Conservation (phyloP, 2,797 vertebrate genomes). For the Pseudochaenichthys georgianus region DNA sequence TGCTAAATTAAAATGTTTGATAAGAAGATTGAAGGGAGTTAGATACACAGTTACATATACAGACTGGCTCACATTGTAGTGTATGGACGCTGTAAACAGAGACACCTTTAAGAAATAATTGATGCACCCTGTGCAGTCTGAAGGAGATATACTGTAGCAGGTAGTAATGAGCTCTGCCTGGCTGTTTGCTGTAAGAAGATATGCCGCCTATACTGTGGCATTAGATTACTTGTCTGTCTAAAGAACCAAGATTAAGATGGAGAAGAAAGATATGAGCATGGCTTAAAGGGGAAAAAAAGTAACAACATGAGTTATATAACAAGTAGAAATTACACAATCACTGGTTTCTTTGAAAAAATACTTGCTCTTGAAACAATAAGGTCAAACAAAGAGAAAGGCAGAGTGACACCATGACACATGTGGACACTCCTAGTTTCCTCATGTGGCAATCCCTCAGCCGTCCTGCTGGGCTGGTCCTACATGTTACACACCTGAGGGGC, state of each 20-base stretch:
- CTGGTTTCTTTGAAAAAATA: too few relatives aligned
- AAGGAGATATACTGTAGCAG: conserved; percentile 49
- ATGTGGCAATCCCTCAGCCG: conserved; percentile 18
- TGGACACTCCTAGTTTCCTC: conserved; percentile 57
- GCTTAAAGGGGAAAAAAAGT: too few relatives aligned
- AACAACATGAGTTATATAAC: not conserved
- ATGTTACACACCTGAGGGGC: conserved; percentile 50
- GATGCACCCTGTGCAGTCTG: conserved; percentile 56
- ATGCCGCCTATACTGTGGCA: conserved; percentile 30
- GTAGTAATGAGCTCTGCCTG: conserved; percentile 46
- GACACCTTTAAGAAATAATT: conserved; percentile 71
- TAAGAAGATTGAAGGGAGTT: not conserved
- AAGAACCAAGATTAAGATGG: conserved; percentile 14
- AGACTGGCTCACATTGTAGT: not conserved
- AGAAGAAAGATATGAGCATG: not conserved
- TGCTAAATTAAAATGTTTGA: not conserved
- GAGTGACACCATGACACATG: conserved; percentile 15
- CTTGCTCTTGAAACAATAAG: not conserved
- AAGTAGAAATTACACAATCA: not conserved
- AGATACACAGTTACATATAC: not conserved
- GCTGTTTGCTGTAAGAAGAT: conserved; percentile 67
- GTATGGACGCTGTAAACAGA: conserved; percentile 41
- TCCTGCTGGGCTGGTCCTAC: conserved; percentile 69
- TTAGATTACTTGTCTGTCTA: conserved; percentile 54
- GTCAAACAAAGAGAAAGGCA: not conserved